Conservation (phyloP, 2,888 invertebrate genomes). For the Eristalis pertinax region DNA sequence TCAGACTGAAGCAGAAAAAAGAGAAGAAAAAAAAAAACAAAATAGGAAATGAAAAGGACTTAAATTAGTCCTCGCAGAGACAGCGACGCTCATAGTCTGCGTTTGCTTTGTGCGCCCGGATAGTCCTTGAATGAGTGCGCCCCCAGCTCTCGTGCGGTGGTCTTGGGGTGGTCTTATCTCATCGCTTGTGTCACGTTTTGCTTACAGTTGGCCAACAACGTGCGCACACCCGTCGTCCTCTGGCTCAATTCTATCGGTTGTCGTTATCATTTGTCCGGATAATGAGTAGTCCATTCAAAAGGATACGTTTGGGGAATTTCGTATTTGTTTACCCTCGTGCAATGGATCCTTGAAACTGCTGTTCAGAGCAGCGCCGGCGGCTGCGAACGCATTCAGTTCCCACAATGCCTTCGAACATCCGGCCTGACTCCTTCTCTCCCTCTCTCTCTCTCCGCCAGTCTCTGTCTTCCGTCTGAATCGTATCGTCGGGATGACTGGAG, state of each 20-base stretch:
- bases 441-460: neutral
- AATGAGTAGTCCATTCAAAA: conserved; percentile 48
- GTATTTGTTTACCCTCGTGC: conserved; percentile 16
- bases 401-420: neutral
- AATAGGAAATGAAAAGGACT: conserved; percentile 32
- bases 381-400: neutral
- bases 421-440: neutral
- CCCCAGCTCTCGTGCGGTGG: neutral
- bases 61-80: conserved; percentile 24
- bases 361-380: neutral
- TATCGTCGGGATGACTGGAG: neutral
- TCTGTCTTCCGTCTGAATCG: neutral
- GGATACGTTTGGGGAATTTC: conserved; percentile 39
- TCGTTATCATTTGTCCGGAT: conserved; percentile 51
- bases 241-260: conserved; percentile 16
- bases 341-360: neutral
- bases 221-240: neutral
- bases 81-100: neutral
- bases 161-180: conserved; percentile 14
- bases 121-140: conserved; percentile 13
- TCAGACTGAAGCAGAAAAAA: neutral
- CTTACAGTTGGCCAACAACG: conserved; percentile 23
- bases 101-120: conserved; percentile 16
- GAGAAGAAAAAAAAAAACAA: neutral
- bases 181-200: conserved; percentile 38